Evolutionary conservation across 1,140 invertebrate species (phyloP), one percentile per base, ranked within the genome.

Genomic region (Melanaphis sacchari): DNA sequence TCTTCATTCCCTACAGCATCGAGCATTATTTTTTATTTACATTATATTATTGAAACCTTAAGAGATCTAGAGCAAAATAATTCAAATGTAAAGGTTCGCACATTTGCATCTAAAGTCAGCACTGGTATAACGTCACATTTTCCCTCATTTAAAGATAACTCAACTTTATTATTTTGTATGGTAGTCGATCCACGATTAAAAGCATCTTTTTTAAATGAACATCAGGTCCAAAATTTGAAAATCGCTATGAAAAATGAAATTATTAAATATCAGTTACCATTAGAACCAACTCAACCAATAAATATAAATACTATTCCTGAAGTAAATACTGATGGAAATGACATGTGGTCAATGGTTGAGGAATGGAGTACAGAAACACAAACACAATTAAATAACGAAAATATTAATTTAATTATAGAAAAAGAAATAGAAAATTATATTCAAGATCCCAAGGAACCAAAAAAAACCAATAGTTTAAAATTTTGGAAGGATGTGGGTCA

Each of bases 361-460:
- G n/a, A 82, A 82, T 82, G 81, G 38, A 82, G 36, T 82, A 38
- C 81, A 82, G 26, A 59, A 59, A 21, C 81, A 82, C 36, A 5
- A 82, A 22, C 15, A 7, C 81, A 82, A 82, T 9, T 2, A 82
- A 36, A 38, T 82, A 82, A 36, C 1, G 31, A 82, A 82, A 82
- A 82, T 82, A 82, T 18, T 31, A 9, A 59, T 59, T 59, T 59
- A 59, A 59, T 59, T 31, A 59, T 59, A 18, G 54, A 59, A 59
- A 59, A 59, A 82, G 38, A 82, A 82, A 40, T 82, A 82, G 81
- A 82, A 82, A 82, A 40, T 82, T 82, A 82, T 24, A 82, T 82
- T 6, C 81, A 82, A 24, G 81, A 82, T 82, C 38, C 81, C 4
- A 40, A 82, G 36, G 76, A 81, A 81, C n/a, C 76, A 18, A 81